phyloP scores from a whole-genome alignment of 37 sponge, comb jelly and placozoan genomes.

The Aplysina aerophoba region DNA sequence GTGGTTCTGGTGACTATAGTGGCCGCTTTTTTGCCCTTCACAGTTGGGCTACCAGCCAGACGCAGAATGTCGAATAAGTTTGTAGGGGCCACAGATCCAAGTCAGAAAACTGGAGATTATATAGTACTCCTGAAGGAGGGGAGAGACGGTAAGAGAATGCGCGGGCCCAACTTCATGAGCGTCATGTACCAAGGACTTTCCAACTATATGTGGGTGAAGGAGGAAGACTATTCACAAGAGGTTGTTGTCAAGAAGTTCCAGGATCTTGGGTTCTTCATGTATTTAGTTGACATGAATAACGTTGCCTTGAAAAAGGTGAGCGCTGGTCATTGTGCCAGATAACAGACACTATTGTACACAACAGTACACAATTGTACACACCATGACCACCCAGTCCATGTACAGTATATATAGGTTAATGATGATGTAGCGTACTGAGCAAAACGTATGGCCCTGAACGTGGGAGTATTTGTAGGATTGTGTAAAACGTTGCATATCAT shows the following conservation, averaged over 20 bases:
- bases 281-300: neutral
- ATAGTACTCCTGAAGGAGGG: neutral
- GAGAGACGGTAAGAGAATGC: neutral
- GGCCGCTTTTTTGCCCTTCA: too few relatives aligned
- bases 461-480: too few relatives aligned
- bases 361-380: too few relatives aligned
- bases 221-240: neutral
- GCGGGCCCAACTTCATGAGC: neutral
- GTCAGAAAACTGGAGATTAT: neutral
- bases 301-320: conserved; percentile 3
- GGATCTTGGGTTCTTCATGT: neutral
- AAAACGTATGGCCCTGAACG: too few relatives aligned
- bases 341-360: neutral
- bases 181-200: neutral
- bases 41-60: too few relatives aligned
- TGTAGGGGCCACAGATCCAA: neutral
- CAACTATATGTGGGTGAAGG: neutral
- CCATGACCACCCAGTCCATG: too few relatives aligned
- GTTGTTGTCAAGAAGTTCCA: neutral
- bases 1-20: too few relatives aligned
- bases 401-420: too few relatives aligned
- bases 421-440: too few relatives aligned
- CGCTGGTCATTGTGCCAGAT: too few relatives aligned
- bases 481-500: too few relatives aligned
- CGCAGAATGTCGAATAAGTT: neutral